phyloP scores from a whole-genome alignment of 2,797 vertebrate species.

The Sebastes cheni region DNA sequence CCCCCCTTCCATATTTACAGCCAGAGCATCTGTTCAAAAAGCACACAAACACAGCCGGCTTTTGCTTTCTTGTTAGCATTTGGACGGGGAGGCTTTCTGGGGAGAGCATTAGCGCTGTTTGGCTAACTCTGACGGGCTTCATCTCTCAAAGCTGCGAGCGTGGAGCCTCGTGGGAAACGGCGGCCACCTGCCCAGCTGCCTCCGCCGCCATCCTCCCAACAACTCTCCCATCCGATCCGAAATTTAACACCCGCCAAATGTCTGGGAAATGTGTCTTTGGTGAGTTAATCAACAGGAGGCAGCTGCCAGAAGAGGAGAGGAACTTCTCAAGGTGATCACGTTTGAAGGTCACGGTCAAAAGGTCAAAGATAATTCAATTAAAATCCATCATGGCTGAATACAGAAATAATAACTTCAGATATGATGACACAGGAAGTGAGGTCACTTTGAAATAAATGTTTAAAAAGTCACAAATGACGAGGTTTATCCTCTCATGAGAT shows the following conservation, averaged over 20 bases:
- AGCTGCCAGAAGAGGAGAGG: background rate
- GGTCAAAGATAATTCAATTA: background rate
- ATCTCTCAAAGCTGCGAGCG: constrained; percentile 46
- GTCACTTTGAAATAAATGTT: background rate
- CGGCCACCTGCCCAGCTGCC: constrained; percentile 46
- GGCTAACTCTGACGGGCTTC: constrained; percentile 58
- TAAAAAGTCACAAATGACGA: background rate
- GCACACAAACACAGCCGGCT: constrained; percentile 49
- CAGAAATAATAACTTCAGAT: background rate
- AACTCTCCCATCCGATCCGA: background rate
- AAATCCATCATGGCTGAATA: background rate
- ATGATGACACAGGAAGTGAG: background rate
- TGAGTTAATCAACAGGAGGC: background rate
- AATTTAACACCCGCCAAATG: background rate
- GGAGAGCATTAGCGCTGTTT: constrained; percentile 64
- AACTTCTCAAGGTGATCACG: background rate
- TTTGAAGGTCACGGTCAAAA: background rate
- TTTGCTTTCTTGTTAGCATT: constrained; percentile 38
- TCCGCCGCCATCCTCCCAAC: background rate
- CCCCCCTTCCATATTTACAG: constrained; percentile 35
- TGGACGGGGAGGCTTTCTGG: constrained; percentile 46
- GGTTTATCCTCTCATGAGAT: background rate
- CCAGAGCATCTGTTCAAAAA: constrained; percentile 55
- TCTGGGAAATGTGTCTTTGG: background rate
- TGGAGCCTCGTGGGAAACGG: constrained; percentile 43